Conservation (phyloP, 2,888 invertebrate genomes). For the Ommatoiulus sabulosus region DNA sequence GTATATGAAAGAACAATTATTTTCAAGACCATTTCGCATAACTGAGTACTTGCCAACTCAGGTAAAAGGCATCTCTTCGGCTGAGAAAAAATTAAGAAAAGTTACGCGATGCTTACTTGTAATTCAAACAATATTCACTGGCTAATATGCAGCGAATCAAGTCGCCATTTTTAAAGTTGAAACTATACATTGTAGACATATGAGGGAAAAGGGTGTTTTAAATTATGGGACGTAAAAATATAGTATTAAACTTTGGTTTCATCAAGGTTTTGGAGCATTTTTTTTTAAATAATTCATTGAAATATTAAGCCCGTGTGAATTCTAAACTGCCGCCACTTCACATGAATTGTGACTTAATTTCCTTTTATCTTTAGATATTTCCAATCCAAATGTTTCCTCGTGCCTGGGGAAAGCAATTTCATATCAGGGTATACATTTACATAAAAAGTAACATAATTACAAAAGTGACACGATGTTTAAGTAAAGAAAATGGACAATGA, state of each 20-base stretch:
- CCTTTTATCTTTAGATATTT: not conserved
- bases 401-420: not conserved
- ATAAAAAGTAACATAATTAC: slow-evolving; percentile 2
- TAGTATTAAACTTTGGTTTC: slow-evolving; percentile 19
- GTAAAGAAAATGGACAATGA: not conserved
- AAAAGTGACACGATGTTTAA: too few species aligned
- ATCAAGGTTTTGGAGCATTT: slow-evolving; percentile 10
- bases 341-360: not conserved
- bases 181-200: slow-evolving; percentile 6
- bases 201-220: not conserved
- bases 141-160: not conserved
- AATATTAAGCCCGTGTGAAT: not conserved
- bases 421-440: not conserved
- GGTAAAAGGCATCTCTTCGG: not conserved
- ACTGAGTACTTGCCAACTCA: not conserved
- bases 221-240: not conserved
- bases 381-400: not conserved
- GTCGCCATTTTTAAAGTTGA: not conserved
- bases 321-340: not conserved
- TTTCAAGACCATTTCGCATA: not conserved
- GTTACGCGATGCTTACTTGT: too few species aligned
- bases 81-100: not conserved
- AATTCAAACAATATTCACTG: too few species aligned
- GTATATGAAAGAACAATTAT: not conserved
- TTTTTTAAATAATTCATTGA: not conserved